These are phyloP conservation scores for Corythaeola cristata DNA, from an alignment of 2,113 vertebrate species.

Conservation along the genomic window DNA sequence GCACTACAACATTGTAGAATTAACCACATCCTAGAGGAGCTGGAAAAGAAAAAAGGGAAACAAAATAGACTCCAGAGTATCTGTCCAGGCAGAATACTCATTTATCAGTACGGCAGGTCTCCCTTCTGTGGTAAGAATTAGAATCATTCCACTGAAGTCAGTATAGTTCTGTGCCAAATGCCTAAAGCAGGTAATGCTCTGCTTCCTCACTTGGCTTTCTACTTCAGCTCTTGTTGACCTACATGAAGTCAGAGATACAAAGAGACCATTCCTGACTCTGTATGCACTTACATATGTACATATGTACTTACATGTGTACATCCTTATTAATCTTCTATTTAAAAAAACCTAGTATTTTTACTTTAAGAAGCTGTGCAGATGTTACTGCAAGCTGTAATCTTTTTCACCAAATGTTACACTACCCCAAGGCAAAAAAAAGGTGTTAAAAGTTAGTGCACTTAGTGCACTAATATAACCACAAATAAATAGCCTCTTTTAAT, in stretches of 20 bases:
- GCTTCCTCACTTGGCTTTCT: neutral
- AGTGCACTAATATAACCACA: neutral
- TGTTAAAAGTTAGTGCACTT: neutral
- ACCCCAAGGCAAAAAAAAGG: neutral
- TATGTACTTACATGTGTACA: neutral
- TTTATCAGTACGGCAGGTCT: rapidly evolving
- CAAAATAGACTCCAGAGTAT: neutral
- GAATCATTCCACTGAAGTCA: neutral
- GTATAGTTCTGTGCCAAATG: neutral
- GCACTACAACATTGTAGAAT: neutral
- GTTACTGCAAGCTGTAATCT: neutral
- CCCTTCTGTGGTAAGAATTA: neutral
- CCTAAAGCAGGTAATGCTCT: neutral
- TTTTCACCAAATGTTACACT: neutral
- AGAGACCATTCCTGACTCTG: neutral
- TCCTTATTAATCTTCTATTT: neutral
- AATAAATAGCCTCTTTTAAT: neutral
- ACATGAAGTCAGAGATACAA: neutral
- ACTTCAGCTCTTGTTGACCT: neutral
- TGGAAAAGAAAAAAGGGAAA: neutral
- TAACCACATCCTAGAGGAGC: slow-evolving; percentile 61
- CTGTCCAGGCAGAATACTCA: neutral
- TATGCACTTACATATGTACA: neutral
- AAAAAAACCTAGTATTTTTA: rapidly evolving
- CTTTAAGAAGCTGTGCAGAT: neutral